phyloP scores from a whole-genome alignment of 2,888 invertebrate species.

The Conus canariensis region DNA sequence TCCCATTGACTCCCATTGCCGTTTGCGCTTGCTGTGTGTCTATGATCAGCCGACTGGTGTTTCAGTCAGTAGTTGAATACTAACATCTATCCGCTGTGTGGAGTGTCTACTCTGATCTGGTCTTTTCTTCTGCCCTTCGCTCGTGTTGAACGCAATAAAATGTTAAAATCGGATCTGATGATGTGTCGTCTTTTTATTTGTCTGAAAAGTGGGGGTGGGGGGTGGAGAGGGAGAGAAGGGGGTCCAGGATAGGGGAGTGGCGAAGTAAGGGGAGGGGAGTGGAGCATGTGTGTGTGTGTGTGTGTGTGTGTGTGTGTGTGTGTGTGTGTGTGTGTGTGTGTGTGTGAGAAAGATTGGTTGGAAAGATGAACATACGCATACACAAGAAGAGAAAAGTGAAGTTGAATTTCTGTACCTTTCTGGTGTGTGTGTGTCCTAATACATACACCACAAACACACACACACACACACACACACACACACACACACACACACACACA shows the following conservation, averaged over 20 bases:
- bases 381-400: too few species aligned
- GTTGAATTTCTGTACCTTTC: too few species aligned
- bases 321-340: slow-evolving; percentile 17
- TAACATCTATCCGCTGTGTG: too few species aligned
- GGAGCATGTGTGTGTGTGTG: background rate
- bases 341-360: background rate
- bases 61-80: too few species aligned
- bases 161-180: background rate
- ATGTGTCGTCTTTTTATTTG: background rate
- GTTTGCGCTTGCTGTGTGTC: too few species aligned
- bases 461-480: too few species aligned
- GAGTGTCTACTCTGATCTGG: background rate
- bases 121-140: slow-evolving; percentile 2
- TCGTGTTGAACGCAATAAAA: slow-evolving; percentile 32
- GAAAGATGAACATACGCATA: background rate
- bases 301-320: slow-evolving; percentile 17
- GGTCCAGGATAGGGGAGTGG: background rate
- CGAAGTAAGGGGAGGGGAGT: background rate
- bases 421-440: too few species aligned
- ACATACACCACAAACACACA: too few species aligned
- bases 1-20: too few species aligned
- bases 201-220: background rate
- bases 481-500: too few species aligned
- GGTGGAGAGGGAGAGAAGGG: background rate
- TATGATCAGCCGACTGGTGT: too few species aligned